A percentile compares a stretch with the other conserved stretches of the same genome.
phyloP scores from a whole-genome alignment of 2,797 vertebrate genomes.

The Tragopan temminckii region DNA sequence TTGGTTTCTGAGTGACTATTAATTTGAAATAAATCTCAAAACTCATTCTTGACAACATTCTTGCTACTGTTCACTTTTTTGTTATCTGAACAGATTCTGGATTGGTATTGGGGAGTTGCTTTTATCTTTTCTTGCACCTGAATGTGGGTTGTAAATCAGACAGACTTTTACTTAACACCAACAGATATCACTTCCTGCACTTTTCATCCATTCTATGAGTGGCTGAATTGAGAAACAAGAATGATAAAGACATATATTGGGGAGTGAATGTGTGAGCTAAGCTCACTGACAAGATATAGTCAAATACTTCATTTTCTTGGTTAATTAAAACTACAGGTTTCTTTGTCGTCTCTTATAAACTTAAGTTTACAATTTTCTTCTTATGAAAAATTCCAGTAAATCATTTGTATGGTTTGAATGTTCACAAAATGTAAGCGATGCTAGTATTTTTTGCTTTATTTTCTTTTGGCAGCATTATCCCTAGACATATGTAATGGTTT shows the following conservation, averaged over 20 bases:
- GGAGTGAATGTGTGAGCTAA: not conserved
- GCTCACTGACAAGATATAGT: not conserved
- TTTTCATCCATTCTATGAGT: conserved; percentile 34
- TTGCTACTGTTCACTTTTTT: not conserved
- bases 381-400: conserved; percentile 28
- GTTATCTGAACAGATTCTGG: not conserved
- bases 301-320: conserved; percentile 3
- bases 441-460: conserved; percentile 23
- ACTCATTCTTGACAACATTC: not conserved
- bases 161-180: conserved; percentile 47
- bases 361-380: conserved; percentile 13
- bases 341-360: not conserved
- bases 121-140: conserved; percentile 15
- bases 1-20: not conserved
- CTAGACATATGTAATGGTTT: conserved; percentile 42
- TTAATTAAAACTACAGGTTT: conserved; percentile 33
- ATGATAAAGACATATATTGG: conserved; percentile 9
- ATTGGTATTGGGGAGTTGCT: not conserved
- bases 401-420: conserved; percentile 6
- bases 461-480: conserved; percentile 40
- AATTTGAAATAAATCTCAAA: conserved; percentile 45
- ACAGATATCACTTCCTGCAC: not conserved
- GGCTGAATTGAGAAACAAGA: conserved; percentile 26
- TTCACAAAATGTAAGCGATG: conserved; percentile 16
- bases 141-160: conserved; percentile 48